Base-by-base conservation (phyloP, 2,797 vertebrate species). In the Meriones psammophilus region DNA sequence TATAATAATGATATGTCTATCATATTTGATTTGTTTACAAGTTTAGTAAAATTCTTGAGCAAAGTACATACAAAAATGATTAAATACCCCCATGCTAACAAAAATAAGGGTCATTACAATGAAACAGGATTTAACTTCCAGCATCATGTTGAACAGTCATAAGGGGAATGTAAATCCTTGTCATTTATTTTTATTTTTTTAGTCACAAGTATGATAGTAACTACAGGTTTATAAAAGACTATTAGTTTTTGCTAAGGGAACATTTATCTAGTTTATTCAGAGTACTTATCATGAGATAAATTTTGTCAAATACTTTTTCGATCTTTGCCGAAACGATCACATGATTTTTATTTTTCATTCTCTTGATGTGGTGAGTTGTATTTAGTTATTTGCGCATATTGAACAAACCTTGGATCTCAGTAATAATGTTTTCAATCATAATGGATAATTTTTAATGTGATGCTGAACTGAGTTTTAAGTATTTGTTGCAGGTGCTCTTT, bases 21-120 rank as follows among this genome's bases (percentile, higher is more conserved):
- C 22, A 28, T 28, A 84, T 66, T 66, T 81, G 26, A 77, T 86
- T 91, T 91, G 28, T 62, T 95, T 73, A 58, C 12, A 91, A 92
- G 18, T 5, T 87, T 88, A 91, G 6, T 39, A 89, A 60, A 36
- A 80, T 66, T 89, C 15, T 58, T 79, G 4, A 79, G 60, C 46
- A 84, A 94, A 94, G 4, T 56, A 79, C 62, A 18, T 64, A 26
- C 77, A 83, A 69, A 5, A 73, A 87, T 87, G 92, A 71, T 50
- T 66, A 89, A 58, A 90, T 64, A 36, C 1, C 1, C 54, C 17
- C 36, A 71, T n/a, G 54, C 36, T 94, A n/a, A 88, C 20, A 36
- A 90, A 96, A 92, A 74, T 79, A 50, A 86, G 17, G 8, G 9
- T 83, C 39, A 85, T 77, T 92, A 87, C 73, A 26, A 79, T 95